These are phyloP conservation scores for Sycophaga agraensis DNA, from an alignment of 1,140 invertebrate genomes.

Conservation along the genomic window DNA sequence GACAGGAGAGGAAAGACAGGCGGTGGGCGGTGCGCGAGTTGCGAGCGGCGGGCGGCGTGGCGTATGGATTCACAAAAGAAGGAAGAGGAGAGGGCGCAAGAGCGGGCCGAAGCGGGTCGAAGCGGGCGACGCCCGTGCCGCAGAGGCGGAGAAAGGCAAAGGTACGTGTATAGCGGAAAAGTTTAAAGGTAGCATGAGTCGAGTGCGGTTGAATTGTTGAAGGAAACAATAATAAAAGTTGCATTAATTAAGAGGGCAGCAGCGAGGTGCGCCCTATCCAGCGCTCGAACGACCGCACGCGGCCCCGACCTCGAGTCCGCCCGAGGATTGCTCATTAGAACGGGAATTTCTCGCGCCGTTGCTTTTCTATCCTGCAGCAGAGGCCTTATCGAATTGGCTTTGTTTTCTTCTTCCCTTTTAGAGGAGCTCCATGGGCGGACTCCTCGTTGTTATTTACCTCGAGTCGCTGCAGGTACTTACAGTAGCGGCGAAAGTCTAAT, in stretches of 20 bases:
- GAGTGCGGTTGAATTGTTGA: conserved; percentile 40
- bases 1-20: not conserved
- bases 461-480: not conserved
- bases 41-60: not conserved
- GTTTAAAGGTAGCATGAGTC: conserved; percentile 16
- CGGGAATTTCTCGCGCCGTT: conserved; percentile 33
- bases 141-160: too few relatives aligned
- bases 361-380: not conserved
- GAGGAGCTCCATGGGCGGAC: too few relatives aligned
- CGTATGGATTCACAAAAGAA: not conserved
- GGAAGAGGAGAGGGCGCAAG: not conserved
- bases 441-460: not conserved
- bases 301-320: too few relatives aligned
- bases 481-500: not conserved
- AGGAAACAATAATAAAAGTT: conserved; percentile 53
- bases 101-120: too few relatives aligned
- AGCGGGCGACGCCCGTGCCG: too few relatives aligned
- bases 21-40: not conserved
- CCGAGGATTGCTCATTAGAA: conserved; percentile 41
- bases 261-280: not conserved
- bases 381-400: conserved; percentile 20
- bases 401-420: conserved; percentile 8
- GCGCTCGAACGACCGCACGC: too few relatives aligned
- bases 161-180: conserved; percentile 8
- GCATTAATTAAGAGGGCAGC: conserved; percentile 49